Percentiles rank a stretch among this genome's conserved stretches.
These are phyloP conservation scores for Melitaea athalia DNA, from an alignment of 2,888 invertebrate genomes.

Conservation along the genomic window DNA sequence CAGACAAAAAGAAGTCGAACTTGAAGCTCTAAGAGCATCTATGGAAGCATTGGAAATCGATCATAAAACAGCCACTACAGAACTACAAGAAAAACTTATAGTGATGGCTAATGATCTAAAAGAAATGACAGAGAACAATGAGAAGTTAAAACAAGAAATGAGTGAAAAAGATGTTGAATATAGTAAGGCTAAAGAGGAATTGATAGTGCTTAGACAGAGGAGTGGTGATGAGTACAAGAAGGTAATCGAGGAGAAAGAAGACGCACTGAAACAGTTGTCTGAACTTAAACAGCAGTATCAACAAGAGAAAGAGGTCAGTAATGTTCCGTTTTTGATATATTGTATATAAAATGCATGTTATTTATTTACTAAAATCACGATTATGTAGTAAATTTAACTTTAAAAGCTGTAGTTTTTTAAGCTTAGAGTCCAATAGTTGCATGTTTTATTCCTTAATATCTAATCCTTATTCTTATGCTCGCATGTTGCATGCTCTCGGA, in stretches of 20 bases:
- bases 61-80: constrained; percentile 67
- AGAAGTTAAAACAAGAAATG: constrained; percentile 61
- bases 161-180: constrained; percentile 64
- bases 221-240: constrained; percentile 71
- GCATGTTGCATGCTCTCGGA: neutral
- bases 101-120: constrained; percentile 63
- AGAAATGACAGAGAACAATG: constrained; percentile 65
- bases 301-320: constrained; percentile 74
- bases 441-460: neutral
- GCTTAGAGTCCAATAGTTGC: neutral
- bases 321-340: neutral
- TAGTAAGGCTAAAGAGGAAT: constrained; percentile 64
- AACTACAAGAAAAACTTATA: constrained; percentile 68
- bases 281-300: constrained; percentile 61
- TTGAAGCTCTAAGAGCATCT: constrained; percentile 69
- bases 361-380: constrained; percentile 10
- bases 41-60: constrained; percentile 74
- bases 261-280: constrained; percentile 60
- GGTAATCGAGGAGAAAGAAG: constrained; percentile 65
- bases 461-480: neutral
- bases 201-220: constrained; percentile 61
- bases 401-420: neutral
- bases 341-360: neutral
- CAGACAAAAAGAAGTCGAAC: constrained; percentile 80
- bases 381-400: neutral